phyloP scores from a whole-genome alignment of 2,888 invertebrate genomes.

The Leptinotarsa haldemani region DNA sequence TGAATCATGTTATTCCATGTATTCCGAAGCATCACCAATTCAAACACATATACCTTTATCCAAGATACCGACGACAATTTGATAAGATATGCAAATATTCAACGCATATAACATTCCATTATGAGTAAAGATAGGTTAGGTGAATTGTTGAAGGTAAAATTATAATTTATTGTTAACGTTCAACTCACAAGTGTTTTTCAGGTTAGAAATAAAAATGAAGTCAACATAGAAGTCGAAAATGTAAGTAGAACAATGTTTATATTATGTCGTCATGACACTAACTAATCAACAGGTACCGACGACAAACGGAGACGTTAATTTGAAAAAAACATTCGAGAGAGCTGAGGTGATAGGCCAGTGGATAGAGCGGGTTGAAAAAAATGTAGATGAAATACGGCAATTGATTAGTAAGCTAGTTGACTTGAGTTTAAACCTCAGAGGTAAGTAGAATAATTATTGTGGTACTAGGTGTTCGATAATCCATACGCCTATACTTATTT shows the following conservation, averaged over 20 bases:
- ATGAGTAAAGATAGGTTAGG: slow-evolving; percentile 57
- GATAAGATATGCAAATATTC: slow-evolving; percentile 17
- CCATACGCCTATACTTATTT: background rate
- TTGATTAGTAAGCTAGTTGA: slow-evolving; percentile 47
- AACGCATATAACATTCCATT: slow-evolving; percentile 15
- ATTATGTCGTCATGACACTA: background rate
- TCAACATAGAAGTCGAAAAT: background rate
- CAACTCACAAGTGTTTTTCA: background rate
- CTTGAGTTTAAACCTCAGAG: slow-evolving; percentile 49
- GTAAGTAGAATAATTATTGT: slow-evolving; percentile 54
- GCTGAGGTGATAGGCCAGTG: slow-evolving; percentile 65
- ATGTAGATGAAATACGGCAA: slow-evolving; percentile 60
- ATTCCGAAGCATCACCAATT: background rate
- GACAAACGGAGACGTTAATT: slow-evolving; percentile 19
- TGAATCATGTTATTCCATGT: background rate
- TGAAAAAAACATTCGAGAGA: slow-evolving; percentile 53
- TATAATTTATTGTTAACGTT: background rate
- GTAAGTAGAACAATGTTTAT: slow-evolving; percentile 8
- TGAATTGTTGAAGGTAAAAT: slow-evolving; percentile 45
- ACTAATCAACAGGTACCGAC: background rate
- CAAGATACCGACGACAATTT: background rate
- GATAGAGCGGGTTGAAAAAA: slow-evolving; percentile 68
- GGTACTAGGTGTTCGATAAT: background rate
- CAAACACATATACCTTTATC: background rate
- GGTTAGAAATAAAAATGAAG: background rate